Evolutionary conservation across 2,113 vertebrate species (phyloP), one percentile per base, ranked within the genome.

Genomic region (Rhagologus leucostigma): DNA sequence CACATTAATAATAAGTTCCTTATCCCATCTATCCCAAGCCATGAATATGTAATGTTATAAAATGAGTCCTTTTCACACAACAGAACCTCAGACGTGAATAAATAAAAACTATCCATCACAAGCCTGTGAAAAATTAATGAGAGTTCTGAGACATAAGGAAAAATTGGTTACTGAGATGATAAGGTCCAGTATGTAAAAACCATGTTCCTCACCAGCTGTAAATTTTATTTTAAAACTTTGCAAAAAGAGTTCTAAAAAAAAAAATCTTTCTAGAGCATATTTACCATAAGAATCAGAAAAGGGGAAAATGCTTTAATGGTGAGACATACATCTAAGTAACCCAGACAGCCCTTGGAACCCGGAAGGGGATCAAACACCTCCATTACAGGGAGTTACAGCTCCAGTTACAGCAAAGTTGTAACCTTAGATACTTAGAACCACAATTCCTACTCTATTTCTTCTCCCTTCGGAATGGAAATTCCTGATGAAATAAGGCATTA

Each of bases 11-110:
- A 99, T 98, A 99, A 99, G 98, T 99, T 99, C 98, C 97, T 98
- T 98, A 99, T 98, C 98, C 98, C 98, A 98, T 98, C 98, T 98
- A 98, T 99, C 99, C 99, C 99, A 98, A 98, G 98, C 99, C 99
- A 99, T 99, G 99, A 99, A 99, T 99, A 99, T 98, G 97, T 99
- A 99, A 99, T 99, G 99, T 98, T 98, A 97, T 98, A 98, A 99
- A 99, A 99, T 99, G 98, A 99, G 99, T 99, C 99, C 99, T 99
- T 99, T 99, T 99, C 98, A 99, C 98, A 99, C 98, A 98, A 99
- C 98, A 98, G 98, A 99, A 98, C 97, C 98, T 99, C 98, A 98
- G 98, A 98, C 87, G 98, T 99, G 98, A 99, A 99, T 99, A 99
- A 99, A 99, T 99, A 99, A 99, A 99, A 99, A 98, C 98, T 98